Base-by-base conservation (phyloP, 2,888 invertebrate genomes). In the Fissipunctia ypsillon region DNA sequence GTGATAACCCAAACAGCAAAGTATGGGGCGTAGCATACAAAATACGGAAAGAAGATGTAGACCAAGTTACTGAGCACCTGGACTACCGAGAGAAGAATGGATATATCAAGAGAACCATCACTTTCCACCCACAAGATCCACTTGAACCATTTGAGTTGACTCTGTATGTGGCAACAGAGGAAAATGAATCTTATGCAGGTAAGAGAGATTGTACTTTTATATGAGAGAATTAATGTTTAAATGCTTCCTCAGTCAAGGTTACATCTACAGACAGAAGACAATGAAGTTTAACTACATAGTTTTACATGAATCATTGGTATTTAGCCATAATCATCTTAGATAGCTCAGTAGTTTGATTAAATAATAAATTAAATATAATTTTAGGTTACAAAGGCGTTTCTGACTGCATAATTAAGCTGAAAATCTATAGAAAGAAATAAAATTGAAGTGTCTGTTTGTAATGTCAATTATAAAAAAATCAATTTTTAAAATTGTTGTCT, bases 1-100 rank as follows among this genome's bases (percentile, higher is more conserved):
- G 97, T 5, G 88, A 95, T 3, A 95, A 97, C 87, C 84, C 90
- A 28, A 89, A 93, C 93, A 97, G 97, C 74, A 95, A 95, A 88
- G 99, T 99, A 0, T 99, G 99, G 98, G 99, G 99, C 5, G 96
- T 99, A 22, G 99, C 99, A 0, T 99, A 99, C 93, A 97, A 98
- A 94, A 98, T 99, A 88, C 97, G 97, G 12, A 93, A 96, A 0
- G 94, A 97, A 64, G 97, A 99, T 79, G 97, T 97, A 81, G 96
- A 97, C 14, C 92, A 96, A 79, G 99, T 99, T 0, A 96, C 98
- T 1, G 96, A 97, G 68, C 98, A 99, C 91, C 96, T 99, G 84
- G 99, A 99, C 91, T 98, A 97, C 89, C 96, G 99, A 88, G 99
- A 99, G 94, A 99, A 99, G 91, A 99, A 98, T 93, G 99, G 99